Evolutionary conservation across 2,888 invertebrate genomes (phyloP).

Genomic region (Tridacna gigas): DNA sequence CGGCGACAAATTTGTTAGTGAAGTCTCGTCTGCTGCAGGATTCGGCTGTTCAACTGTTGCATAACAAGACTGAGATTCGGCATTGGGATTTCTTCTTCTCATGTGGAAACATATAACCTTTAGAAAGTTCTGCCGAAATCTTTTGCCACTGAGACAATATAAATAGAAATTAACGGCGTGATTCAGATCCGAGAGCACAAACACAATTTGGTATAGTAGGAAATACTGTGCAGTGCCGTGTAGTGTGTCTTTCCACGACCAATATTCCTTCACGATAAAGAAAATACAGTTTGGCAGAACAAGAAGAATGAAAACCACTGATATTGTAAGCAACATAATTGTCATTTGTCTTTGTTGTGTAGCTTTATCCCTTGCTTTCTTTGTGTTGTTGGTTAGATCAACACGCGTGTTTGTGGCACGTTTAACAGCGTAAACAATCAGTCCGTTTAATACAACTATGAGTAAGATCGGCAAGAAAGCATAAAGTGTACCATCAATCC

Average conservation of each 20-base stretch:
- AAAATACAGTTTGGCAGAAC: slow-evolving; percentile 75
- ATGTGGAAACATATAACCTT: slow-evolving; percentile 55
- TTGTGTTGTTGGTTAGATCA: slow-evolving; percentile 64
- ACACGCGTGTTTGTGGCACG: slow-evolving; percentile 58
- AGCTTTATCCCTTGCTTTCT: slow-evolving; percentile 66
- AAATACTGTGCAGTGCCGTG: slow-evolving; percentile 65
- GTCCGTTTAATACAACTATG: slow-evolving; percentile 71
- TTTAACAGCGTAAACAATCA: slow-evolving; percentile 72
- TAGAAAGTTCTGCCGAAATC: slow-evolving; percentile 69
- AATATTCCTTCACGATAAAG: slow-evolving; percentile 71
- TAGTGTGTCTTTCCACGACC: slow-evolving; percentile 60
- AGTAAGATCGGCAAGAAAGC: slow-evolving; percentile 72
- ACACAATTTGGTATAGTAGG: slow-evolving; percentile 68
- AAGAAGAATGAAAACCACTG: slow-evolving; percentile 73
- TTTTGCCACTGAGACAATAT: slow-evolving; percentile 72
- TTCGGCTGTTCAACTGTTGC: slow-evolving; percentile 2
- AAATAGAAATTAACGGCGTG: slow-evolving; percentile 78
- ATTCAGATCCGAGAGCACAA: slow-evolving; percentile 71
- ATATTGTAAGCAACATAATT: slow-evolving; percentile 75
- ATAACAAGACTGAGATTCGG: not conserved
- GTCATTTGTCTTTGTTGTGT: slow-evolving; percentile 77
- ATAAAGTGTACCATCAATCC: slow-evolving; percentile 75
- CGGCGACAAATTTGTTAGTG: not conserved
- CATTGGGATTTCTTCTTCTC: not conserved
- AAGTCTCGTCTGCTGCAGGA: not conserved